Evolutionary conservation across 1,140 invertebrate genomes (phyloP), one percentile per base, ranked within the genome.

Genomic region (Coenobita brevimanus): DNA sequence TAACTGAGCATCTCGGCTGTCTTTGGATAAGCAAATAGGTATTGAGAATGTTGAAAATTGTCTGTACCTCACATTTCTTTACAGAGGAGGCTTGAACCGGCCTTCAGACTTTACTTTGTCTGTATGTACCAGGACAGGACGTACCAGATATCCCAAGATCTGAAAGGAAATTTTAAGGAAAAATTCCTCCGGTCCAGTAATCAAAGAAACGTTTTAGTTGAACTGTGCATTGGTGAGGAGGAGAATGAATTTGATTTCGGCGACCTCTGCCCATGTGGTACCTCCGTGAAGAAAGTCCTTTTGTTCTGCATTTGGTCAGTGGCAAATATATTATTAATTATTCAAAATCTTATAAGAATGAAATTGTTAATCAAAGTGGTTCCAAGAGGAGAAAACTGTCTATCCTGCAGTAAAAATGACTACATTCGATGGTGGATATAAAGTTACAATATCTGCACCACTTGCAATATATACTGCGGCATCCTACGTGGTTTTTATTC

Each of bases 91-190:
- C 69, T 71, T 71, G 36, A 36, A 71, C 30, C 38, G 69, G 69
- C 27, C 69, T 71, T 71, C 69, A 71, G 30, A 71, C 69, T 71
- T 71, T 30, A 71, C 69, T 71, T 13, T 71, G 30, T 71, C 4
- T 71, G 27, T 71, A 27, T 71, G 30, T 33, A 3, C 17, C 3
- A 71, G 38, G 3, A 71, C 30, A 33, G n/a, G n/a, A n/a, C n/a
- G n/a, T 3, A 71, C 17, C 15, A 33, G 6, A 6, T 13, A 33
- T 71, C 38, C 30, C 4, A 33, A 33, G 69, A 30, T 33, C 15
- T n/a, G 30, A 71, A 33, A 33, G n/a, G n/a, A n/a, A n/a, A n/a
- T n/a, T n/a, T n/a, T n/a, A n/a, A n/a, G n/a, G n/a, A n/a, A n/a
- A n/a, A n/a, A n/a, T n/a, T n/a, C n/a, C n/a, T n/a, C n/a, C n/a